phyloP scores from a whole-genome alignment of 1,140 invertebrate genomes.

The Lepeophtheirus salmonis region DNA sequence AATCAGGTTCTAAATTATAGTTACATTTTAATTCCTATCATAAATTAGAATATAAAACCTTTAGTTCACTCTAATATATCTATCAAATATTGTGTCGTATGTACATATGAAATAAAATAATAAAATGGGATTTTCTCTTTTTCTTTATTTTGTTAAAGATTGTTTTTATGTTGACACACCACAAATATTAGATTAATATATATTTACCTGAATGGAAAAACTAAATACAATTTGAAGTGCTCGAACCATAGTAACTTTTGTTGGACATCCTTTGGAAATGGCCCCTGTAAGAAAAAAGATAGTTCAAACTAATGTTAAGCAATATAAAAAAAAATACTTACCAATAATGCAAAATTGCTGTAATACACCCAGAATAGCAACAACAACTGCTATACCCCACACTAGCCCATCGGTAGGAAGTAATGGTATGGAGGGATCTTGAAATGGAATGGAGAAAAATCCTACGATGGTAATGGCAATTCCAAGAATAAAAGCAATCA shows the following conservation, averaged over 20 bases:
- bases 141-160: too few relatives aligned
- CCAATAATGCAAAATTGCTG: slow-evolving; percentile 12
- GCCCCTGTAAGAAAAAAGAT: background rate
- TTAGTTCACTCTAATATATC: too few relatives aligned
- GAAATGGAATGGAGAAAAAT: background rate
- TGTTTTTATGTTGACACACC: too few relatives aligned
- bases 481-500: background rate
- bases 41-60: too few relatives aligned
- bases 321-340: background rate
- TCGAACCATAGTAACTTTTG: slow-evolving; percentile 9
- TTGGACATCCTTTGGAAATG: background rate
- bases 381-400: background rate
- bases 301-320: background rate
- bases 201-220: slow-evolving; percentile 3
- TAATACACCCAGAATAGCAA: background rate
- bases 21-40: too few relatives aligned
- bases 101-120: too few relatives aligned
- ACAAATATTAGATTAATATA: too few relatives aligned
- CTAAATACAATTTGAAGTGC: background rate
- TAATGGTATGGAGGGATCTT: background rate
- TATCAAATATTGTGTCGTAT: too few relatives aligned
- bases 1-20: too few relatives aligned
- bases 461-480: background rate
- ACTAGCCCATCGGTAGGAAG: background rate
- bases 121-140: too few relatives aligned